Evolutionary conservation across 2,888 invertebrate genomes (phyloP), one percentile per base, ranked within the genome.

Genomic region (Melipona beecheii): DNA sequence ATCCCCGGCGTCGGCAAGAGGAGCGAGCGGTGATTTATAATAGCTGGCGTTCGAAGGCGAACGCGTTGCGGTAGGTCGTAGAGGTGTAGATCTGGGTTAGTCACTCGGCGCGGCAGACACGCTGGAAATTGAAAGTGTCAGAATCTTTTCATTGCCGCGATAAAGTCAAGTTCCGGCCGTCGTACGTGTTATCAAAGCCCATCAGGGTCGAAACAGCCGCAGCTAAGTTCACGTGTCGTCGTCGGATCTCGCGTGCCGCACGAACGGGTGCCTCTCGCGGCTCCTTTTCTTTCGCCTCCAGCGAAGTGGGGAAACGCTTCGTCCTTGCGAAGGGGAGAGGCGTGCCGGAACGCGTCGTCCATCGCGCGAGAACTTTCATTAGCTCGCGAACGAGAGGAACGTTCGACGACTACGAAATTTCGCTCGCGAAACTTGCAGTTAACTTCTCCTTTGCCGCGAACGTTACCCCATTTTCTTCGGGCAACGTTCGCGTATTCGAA

Each of bases 231-330:
- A 86, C 90, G 87, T 81, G 85, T 84, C 74, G 83, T 87, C 86
- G 82, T 83, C 76, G 81, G 75, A 84, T 81, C 86, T 90, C 88
- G 88, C 91, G 85, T 89, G 86, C 82, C 36, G 82, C 89, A 88
- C 89, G 89, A 85, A 85, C 83, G 24, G 56, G 0, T 43, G n/a
- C n/a, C 56, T 72, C 60, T 9, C 6, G 3, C 69, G 66, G 60
- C 74, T 66, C 54, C 76, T 78, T 75, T 65, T 74, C 73, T 52
- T 52, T 6, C 9, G 2, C 52, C 17, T 0, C 21, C 19, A 17
- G 50, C 52, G 5, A n/a, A n/a, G n/a, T 60, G 65, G 56, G 65
- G 56, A 75, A 89, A 86, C 76, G 58, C 60, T 31, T 66, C 60
- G 62, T 72, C 79, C 27, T 19, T 65, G 76, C 64, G 27, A 60